Evolutionary conservation across 2,113 vertebrate genomes (phyloP), one percentile per base, ranked within the genome.

Genomic region (Abramis brama): DNA sequence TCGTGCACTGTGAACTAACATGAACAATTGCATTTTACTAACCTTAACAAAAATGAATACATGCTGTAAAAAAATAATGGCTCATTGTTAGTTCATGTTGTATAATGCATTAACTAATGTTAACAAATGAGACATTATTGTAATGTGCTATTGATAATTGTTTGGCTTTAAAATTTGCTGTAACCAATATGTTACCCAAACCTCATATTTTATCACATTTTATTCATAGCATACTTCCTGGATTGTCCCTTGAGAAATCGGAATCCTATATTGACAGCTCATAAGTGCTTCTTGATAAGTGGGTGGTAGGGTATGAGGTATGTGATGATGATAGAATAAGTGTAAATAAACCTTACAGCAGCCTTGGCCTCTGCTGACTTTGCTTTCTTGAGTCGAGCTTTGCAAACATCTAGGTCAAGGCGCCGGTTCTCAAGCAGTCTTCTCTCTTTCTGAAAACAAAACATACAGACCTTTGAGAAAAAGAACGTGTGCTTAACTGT

Each of bases 341-440:
- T 17, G 25, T 27, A 17, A 78, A 82, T 1, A 84, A 91, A 19
- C 85, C 93, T 96, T 94, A 99, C 98, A 91, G 97, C 95, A 85
- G 97, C 97, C 92, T 98, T 99, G 59, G 97, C 97, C 88, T 99
- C 98, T 0, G 98, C 97, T 3, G 95, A 94, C 91, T 98, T 99
- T 75, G 98, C 97, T 85, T 99, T 99, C 93, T 97, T 99, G 91
- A 99, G 15, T 3, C 98, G 93, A 0, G 98, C 97, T 91, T 99
- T 99, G 94, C 96, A 97, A 90, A 97, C 96, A 1, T 99, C 98
- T 60, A 99, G 92, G 78, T 99, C 98, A 79, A 99, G 94, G 1
- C 98, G 96, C 0, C 97, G 96, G 90, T 99, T 99, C 92, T 99
- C 95, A 79, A 99, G 94, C 71, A 99, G 96, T 59, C 97, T 94